Percentiles rank a stretch among this genome's conserved stretches.
Evolutionary conservation across 2,888 invertebrate species (phyloP).

Genomic region (Entomobrya proxima): DNA sequence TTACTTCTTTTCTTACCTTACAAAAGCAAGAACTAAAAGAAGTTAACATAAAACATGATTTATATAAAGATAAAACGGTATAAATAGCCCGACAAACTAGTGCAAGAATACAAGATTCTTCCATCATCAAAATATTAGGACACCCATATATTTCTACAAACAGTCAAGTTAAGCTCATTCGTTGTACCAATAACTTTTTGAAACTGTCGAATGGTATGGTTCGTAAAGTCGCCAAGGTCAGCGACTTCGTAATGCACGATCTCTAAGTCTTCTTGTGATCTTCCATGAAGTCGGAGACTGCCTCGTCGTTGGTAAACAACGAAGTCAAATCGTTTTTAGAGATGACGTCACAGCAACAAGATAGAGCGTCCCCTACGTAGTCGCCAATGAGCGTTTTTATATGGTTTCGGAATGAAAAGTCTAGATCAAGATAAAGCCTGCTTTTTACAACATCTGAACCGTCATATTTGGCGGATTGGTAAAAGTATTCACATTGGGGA

Average conservation of each 20-base stretch:
- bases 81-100: too few species aligned
- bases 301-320: constrained; percentile 33
- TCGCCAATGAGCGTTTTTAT: not conserved
- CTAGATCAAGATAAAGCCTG: not conserved
- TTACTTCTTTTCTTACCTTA: too few species aligned
- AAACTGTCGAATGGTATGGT: not conserved
- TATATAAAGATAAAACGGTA: too few species aligned
- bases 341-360: constrained; percentile 50
- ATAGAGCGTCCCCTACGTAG: not conserved
- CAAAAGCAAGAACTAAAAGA: too few species aligned
- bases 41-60: too few species aligned
- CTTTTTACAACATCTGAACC: not conserved
- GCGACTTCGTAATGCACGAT: not conserved
- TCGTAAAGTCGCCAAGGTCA: not conserved
- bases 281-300: not conserved
- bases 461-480: not conserved
- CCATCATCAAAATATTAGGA: too few species aligned
- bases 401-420: not conserved
- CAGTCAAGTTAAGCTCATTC: not conserved
- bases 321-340: constrained; percentile 6
- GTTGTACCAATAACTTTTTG: not conserved
- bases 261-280: not conserved
- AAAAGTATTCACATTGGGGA: not conserved
- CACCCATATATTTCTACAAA: not conserved
- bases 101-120: too few species aligned